A percentile compares a stretch with the other conserved stretches of the same genome.
These are phyloP conservation scores for Channa striata DNA, from an alignment of 2,797 vertebrate species.

Conservation along the genomic window DNA sequence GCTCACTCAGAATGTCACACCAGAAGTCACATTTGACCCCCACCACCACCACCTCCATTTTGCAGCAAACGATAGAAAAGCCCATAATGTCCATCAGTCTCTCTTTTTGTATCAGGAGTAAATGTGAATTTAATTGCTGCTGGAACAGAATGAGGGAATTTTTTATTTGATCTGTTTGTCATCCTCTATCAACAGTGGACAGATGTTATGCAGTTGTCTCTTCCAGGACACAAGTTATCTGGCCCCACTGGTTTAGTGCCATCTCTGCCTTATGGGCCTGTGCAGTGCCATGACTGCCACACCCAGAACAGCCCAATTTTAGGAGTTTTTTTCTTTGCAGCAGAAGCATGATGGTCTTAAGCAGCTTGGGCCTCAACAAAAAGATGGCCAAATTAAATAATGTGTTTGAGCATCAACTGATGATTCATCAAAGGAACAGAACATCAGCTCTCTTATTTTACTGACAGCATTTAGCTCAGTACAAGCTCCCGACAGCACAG, in stretches of 20 bases:
- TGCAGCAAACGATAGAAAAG: constrained; percentile 37
- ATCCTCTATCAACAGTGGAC: constrained; percentile 71
- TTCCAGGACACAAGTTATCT: constrained; percentile 44
- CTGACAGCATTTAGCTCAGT: constrained; percentile 62
- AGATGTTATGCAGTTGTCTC: constrained; percentile 50
- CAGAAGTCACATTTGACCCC: constrained; percentile 43
- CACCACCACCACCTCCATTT: constrained; percentile 6
- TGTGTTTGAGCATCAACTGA: constrained; percentile 66
- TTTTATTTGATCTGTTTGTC: constrained; percentile 64
- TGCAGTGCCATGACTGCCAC: constrained; percentile 24
- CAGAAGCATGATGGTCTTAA: constrained; percentile 60
- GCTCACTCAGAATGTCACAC: constrained; percentile 68
- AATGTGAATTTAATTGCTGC: constrained; percentile 81
- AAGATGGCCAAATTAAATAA: constrained; percentile 64
- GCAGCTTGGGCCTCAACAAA: constrained; percentile 50
- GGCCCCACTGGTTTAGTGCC: constrained; percentile 18
- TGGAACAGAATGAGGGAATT: constrained; percentile 62
- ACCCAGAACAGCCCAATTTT: constrained; percentile 51
- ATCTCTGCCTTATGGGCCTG: constrained; percentile 34
- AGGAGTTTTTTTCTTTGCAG: constrained; percentile 42
- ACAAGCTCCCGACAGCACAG: constrained; percentile 38
- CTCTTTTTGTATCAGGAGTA: constrained; percentile 68
- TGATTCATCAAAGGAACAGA: constrained; percentile 70
- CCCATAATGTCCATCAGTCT: constrained; percentile 72
- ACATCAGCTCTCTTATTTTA: constrained; percentile 53